Conservation (phyloP, 2,113 vertebrate species). For the Colinus virginianus region DNA sequence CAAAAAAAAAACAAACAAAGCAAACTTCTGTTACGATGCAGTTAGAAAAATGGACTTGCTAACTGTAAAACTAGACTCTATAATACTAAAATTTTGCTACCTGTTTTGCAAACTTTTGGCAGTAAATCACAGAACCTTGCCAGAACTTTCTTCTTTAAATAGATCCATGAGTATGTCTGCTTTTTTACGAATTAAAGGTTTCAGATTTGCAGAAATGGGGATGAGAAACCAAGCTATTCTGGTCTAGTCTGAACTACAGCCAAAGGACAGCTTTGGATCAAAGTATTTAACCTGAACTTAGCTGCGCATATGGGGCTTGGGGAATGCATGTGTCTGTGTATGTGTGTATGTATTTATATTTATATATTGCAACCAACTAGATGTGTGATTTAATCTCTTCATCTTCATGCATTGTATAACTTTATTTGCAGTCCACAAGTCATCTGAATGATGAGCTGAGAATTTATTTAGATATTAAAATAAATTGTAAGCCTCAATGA, state of each 20-base stretch:
- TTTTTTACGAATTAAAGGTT: slow-evolving; percentile 12
- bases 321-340: not conserved
- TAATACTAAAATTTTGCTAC: not conserved
- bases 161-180: not conserved
- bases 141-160: slow-evolving; percentile 7
- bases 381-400: slow-evolving; percentile 25
- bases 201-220: not conserved
- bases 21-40: not conserved
- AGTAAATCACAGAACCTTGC: not conserved
- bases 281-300: slow-evolving; percentile 3
- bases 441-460: slow-evolving; percentile 36
- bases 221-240: not conserved
- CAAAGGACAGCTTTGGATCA: not conserved
- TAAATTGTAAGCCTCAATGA: slow-evolving; percentile 46
- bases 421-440: slow-evolving; percentile 48
- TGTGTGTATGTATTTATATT: slow-evolving; percentile 38
- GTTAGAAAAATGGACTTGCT: not conserved
- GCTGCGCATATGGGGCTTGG: not conserved
- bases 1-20: not conserved
- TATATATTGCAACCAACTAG: slow-evolving; percentile 10
- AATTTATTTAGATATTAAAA: slow-evolving; percentile 72
- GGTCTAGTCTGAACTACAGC: not conserved
- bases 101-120: not conserved
- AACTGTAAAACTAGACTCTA: not conserved
- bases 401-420: not conserved